Evolutionary conservation across 1,140 invertebrate genomes (phyloP).

Genomic region (Saccostrea echinata): DNA sequence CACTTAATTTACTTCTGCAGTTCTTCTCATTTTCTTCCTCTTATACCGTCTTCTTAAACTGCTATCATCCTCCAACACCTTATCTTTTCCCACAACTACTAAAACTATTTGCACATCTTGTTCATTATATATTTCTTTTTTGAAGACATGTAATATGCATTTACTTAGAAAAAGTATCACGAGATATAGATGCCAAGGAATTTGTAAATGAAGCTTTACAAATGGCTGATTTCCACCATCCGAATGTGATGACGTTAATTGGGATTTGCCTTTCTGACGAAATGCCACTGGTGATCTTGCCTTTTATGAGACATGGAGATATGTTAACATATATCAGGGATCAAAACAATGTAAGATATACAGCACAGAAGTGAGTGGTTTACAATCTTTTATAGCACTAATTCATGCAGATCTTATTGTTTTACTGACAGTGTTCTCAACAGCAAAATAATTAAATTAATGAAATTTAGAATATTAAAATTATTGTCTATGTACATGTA

Average conservation of each 20-base stretch:
- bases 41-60: no score
- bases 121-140: neutral
- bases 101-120: no score
- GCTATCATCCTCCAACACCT: no score
- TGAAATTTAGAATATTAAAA: no score
- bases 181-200: constrained; percentile 77
- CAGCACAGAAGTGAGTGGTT: constrained; percentile 43
- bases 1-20: no score
- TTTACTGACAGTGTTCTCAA: no score
- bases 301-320: constrained; percentile 82
- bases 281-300: constrained; percentile 80
- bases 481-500: no score
- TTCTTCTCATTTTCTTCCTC: no score
- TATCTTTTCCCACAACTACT: no score
- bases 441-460: no score
- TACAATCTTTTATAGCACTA: no score
- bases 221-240: constrained; percentile 82
- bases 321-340: constrained; percentile 80
- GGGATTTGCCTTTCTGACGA: constrained; percentile 80
- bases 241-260: constrained; percentile 80
- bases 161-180: constrained; percentile 69
- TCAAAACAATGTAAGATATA: constrained; percentile 76
- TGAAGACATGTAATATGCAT: neutral
- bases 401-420: no score
- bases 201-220: constrained; percentile 81